These are phyloP conservation scores for Danaus melanippus DNA, from an alignment of 1,140 invertebrate genomes.

Conservation along the genomic window DNA sequence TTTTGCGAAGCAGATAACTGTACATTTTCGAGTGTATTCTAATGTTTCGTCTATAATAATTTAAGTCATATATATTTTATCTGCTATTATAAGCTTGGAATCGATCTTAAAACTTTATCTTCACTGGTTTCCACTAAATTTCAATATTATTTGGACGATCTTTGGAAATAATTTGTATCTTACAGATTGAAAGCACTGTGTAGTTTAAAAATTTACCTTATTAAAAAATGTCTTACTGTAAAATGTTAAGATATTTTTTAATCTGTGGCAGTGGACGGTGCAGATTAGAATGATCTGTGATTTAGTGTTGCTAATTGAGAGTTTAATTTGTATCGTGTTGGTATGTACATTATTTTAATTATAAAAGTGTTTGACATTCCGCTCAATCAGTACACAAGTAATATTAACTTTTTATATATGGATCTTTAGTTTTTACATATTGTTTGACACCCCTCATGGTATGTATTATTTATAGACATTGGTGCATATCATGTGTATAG, in stretches of 20 bases:
- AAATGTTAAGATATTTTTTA: background rate
- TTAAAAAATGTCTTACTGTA: no score
- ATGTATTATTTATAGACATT: conserved; percentile 70
- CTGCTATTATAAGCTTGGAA: no score
- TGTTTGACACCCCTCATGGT: conserved; percentile 49
- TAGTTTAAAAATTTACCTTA: no score
- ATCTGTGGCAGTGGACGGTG: conserved; percentile 21
- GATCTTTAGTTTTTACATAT: conserved; percentile 42
- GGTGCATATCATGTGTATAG: conserved; percentile 71
- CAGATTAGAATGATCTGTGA: conserved; percentile 46
- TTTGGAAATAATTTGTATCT: no score
- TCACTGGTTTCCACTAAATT: no score
- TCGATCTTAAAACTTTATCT: conserved; percentile 5
- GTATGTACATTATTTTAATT: conserved; percentile 18
- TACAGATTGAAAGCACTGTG: no score
- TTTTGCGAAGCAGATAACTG: conserved; percentile 11
- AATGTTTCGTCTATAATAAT: conserved; percentile 3
- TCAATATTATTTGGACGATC: no score
- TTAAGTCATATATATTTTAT: no score
- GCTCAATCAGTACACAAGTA: conserved; percentile 26
- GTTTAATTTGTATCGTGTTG: conserved; percentile 18
- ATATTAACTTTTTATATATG: no score
- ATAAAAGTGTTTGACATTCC: conserved; percentile 26
- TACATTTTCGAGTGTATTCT: conserved; percentile 7
- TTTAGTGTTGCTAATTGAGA: conserved; percentile 41